phyloP scores from a whole-genome alignment of 2,797 vertebrate genomes.

The Micropoecilia bifurca region DNA sequence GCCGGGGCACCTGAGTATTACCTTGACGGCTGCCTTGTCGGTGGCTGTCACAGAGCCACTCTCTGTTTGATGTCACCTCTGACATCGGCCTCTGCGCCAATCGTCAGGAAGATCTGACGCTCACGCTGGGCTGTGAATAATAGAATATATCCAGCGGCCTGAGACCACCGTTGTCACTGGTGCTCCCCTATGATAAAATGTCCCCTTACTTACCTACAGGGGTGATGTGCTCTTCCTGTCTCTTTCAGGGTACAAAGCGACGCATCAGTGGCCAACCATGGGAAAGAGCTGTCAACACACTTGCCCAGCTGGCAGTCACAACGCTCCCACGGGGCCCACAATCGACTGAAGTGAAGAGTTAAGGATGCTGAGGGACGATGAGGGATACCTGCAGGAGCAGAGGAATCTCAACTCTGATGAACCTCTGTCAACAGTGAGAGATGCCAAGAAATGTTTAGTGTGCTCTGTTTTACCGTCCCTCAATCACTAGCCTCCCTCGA shows the following conservation, averaged over 20 bases:
- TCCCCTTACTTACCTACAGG: constrained; percentile 57
- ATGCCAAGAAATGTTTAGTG: constrained; percentile 44
- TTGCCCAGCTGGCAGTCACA: constrained; percentile 53
- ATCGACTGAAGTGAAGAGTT: constrained; percentile 41
- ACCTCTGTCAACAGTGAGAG: constrained; percentile 61
- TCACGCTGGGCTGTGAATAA: constrained; percentile 70
- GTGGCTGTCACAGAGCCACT: constrained; percentile 63
- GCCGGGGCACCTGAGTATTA: constrained; percentile 67
- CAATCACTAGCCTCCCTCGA: constrained; percentile 3
- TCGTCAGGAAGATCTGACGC: constrained; percentile 63
- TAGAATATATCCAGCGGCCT: constrained; percentile 69
- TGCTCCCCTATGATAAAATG: constrained; percentile 62
- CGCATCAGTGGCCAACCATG: constrained; percentile 20
- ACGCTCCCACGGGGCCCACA: constrained; percentile 22
- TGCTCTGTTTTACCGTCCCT: constrained; percentile 22
- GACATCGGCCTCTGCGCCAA: constrained; percentile 63
- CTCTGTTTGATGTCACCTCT: constrained; percentile 77
- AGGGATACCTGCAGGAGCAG: constrained; percentile 56
- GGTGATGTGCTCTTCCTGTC: constrained; percentile 61
- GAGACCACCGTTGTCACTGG: constrained; percentile 55
- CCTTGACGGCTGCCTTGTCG: constrained; percentile 35
- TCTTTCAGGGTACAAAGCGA: constrained; percentile 68
- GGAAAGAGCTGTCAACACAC: constrained; percentile 54
- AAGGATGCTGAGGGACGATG: constrained; percentile 58
- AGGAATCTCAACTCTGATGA: constrained; percentile 33